Evolutionary conservation across 2,113 vertebrate genomes (phyloP), one percentile per base, ranked within the genome.

Genomic region (Martes martes): DNA sequence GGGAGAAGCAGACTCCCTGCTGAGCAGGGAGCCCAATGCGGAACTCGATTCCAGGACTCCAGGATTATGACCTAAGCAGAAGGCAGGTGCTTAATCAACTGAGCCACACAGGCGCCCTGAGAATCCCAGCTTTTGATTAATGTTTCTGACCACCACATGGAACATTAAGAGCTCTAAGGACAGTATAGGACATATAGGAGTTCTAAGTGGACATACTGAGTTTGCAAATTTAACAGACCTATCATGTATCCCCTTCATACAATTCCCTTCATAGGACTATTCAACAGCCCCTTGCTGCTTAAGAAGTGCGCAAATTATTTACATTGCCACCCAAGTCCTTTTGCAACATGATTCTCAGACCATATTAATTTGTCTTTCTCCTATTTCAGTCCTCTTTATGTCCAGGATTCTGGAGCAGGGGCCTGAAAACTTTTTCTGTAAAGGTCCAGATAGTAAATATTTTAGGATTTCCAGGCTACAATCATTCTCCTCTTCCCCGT

Each of bases 181-280:
- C 24, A 50, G 26, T 19, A 8, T 7, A 81, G 15, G 4, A 2
- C 1, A 14, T 24, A 52, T 13, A 6, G 47, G 26, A 84, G 4
- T 61, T 74, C 14, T 69, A 42, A 55, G 55, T 23, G 28, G 13
- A 9, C 11, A 45, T 15, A 50, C 1, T 50, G 42, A 45, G 4
- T 1, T 2, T n/a, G 23, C 13, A 69, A 69, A 55, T 81, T 15
- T 57, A 52, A 9, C 3, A 39, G 2, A 4, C 1, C 7, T 4
- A 39, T 52, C 31, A 15, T 39, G 2, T 7, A 36, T 28, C 26
- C 18, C 21, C 7, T 81, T 7, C 1, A 1, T 57, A 36, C 5
- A 8, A 23, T 89, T 61, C 11, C 33, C 5, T 79, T 79, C 7
- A 69, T 57, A 39, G n/a, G 5, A 45, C 19, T 8, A 39, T 73